phyloP scores from a whole-genome alignment of 2,797 vertebrate species.

The Channallabes apus region DNA sequence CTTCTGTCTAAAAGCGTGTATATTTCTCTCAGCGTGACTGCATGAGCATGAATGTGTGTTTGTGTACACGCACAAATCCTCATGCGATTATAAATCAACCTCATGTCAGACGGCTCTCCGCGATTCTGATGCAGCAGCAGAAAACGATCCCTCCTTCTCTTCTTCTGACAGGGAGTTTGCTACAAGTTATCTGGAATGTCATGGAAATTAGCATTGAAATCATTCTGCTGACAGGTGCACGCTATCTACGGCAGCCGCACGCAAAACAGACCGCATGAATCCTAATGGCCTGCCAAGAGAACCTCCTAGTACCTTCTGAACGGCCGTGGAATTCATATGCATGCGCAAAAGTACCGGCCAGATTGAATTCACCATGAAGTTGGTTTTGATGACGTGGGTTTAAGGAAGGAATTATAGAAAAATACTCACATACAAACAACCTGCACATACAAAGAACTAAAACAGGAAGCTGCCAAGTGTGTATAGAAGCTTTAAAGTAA shows the following conservation, averaged over 20 bases:
- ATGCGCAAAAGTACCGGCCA: conserved; percentile 28
- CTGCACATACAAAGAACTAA: neutral
- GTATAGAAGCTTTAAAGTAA: neutral
- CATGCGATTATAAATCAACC: conserved; percentile 52
- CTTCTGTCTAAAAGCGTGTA: conserved; percentile 22
- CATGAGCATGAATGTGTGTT: conserved; percentile 30
- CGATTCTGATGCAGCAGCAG: conserved; percentile 55
- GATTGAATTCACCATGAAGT: conserved; percentile 42
- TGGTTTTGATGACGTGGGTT: conserved; percentile 43
- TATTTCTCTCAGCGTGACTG: conserved; percentile 28
- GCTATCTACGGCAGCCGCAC: conserved; percentile 50
- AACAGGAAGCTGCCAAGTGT: neutral
- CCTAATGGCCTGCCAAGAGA: conserved; percentile 54
- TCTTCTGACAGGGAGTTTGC: conserved; percentile 52
- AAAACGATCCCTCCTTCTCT: conserved; percentile 40
- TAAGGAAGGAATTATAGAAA: conserved; percentile 34
- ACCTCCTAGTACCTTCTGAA: conserved; percentile 48
- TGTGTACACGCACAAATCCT: conserved; percentile 27
- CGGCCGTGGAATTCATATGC: conserved; percentile 42
- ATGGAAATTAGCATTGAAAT: conserved; percentile 60
- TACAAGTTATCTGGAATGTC: conserved; percentile 56
- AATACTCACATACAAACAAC: conserved; percentile 6
- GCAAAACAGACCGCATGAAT: conserved; percentile 52
- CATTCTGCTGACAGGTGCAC: conserved; percentile 55
- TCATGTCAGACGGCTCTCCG: conserved; percentile 39